Base-by-base conservation (phyloP, 2,113 vertebrate species). In the Lutjanus erythropterus region DNA sequence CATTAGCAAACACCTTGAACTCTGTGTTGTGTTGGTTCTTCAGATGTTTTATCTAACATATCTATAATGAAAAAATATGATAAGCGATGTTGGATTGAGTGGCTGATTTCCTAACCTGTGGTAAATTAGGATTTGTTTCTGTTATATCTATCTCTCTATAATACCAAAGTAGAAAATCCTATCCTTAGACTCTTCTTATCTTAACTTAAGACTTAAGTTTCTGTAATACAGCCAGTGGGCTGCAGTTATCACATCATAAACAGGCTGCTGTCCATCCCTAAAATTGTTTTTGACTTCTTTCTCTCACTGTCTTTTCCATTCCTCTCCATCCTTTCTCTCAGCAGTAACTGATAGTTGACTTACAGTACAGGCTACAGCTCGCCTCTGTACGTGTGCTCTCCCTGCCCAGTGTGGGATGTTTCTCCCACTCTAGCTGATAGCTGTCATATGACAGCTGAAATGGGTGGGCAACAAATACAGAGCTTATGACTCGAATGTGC, bases 401-500 rank as follows among this genome's bases (percentile, higher is more conserved):
- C 56, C 65, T 53, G 71, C 47, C 75, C 56, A 23, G 39, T 15
- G 55, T 65, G 61, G 64, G 64, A 31, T 46, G 67, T 59, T 52
- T 71, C 72, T 65, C 68, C 83, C 67, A 61, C 74, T 85, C 10
- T 0, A 15, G 37, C 81, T 84, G 82, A 81, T 85, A 65, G 69
- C 78, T 31, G 68, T 83, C 74, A 75, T 82, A 75, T 62, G 60
- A 75, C 27, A 50, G 42, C 78, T 83, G 33, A 67, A 77, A 85
- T 4, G 60, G 83, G 90, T 90, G 89, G 83, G 84, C 80, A 84
- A 84, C 72, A 85, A 80, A 88, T 65, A 56, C 76, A 64, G 76
- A 76, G 68, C 68, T 85, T 86, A 60, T 90, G 85, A 88, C 74
- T 75, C 42, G 41, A 82, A 78, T 75, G 65, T 78, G 78, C 78